Evolutionary conservation across 2,113 vertebrate genomes (phyloP), one percentile per base, ranked within the genome.

Genomic region (Pterophyllum scalare): DNA sequence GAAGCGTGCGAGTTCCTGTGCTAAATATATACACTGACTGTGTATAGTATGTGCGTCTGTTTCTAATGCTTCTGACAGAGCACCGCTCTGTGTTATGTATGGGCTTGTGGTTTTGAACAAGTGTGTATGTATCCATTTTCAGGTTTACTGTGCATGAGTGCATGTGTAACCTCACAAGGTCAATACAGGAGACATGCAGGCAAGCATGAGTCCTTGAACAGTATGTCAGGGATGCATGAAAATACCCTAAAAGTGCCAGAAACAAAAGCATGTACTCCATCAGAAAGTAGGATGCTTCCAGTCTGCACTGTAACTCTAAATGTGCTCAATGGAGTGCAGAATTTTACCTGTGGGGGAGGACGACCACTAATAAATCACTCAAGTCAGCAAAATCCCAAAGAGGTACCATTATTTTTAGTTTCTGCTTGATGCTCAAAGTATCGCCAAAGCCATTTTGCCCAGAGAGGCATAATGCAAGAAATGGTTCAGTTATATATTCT

Each of bases 361-460:
- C 1, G 6, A 52, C 79, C 3, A 20, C 77, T 78, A 54, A 89
- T 91, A 92, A 90, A 92, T 95, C 91, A 92, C 65, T 46, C 62
- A 49, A 81, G 81, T 91, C 89, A 88, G 86, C 87, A 80, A 60
- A 77, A 86, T 81, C 84, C 82, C 80, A 49, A 31, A 20, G 84
- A 92, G 84, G 79, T n/a, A 70, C 22, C 57, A 77, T 88, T 92
- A 90, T 91, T 93, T 89, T 93, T 92, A 87, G 75, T 82, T 33
- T 52, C 43, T 8, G 17, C 5, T 60, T 79, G n/a, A 79, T 80
- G 33, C 38, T 65, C 3, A 43, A 58, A 24, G 12, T 61, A 9
- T 79, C 54, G 5, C 7, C 33, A 31, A 64, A 40, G 60, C 28
- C 54, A 2, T 54, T 75, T 12, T 65, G 35, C 75, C 26, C 35